Evolutionary conservation across 2,888 invertebrate species (phyloP).

Genomic region (Liodrosophila aerea): DNA sequence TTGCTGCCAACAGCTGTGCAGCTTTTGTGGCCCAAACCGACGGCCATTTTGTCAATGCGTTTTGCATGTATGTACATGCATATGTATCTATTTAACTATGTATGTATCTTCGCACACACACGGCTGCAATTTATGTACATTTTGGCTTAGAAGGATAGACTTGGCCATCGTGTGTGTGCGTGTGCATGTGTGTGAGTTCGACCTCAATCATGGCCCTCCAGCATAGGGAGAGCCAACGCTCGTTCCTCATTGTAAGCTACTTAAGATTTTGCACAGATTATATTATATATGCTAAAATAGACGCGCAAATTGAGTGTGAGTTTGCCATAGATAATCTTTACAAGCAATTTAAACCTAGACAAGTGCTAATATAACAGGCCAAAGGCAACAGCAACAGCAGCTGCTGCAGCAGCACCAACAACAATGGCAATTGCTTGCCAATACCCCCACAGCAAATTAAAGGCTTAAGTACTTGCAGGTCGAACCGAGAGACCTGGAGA

Average conservation of each 20-base stretch:
- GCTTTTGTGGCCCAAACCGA: conserved; percentile 39
- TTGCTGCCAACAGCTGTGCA: conserved; percentile 69
- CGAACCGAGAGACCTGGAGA: conserved; percentile 2
- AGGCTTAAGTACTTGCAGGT: conserved; percentile 48
- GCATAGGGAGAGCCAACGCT: conserved; percentile 11
- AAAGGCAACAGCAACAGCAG: conserved; percentile 24
- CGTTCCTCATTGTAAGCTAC: conserved; percentile 70
- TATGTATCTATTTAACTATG: neutral
- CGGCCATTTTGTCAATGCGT: conserved; percentile 50
- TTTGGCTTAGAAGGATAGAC: conserved; percentile 70
- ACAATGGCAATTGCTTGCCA: conserved; percentile 29
- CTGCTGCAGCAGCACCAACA: conserved; percentile 19
- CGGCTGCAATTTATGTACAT: conserved; percentile 75
- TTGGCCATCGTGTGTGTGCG: conserved; percentile 41
- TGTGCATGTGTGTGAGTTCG: conserved; percentile 21
- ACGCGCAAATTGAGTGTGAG: conserved; percentile 76
- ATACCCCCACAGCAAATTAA: conserved; percentile 45
- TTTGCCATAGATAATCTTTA: conserved; percentile 74
- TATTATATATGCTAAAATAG: conserved; percentile 71
- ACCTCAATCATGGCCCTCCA: conserved; percentile 42
- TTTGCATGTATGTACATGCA: conserved; percentile 15
- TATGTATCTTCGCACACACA: conserved; percentile 19
- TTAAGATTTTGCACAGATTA: conserved; percentile 74
- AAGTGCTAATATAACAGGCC: conserved; percentile 72
- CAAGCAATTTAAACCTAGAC: conserved; percentile 74